phyloP scores from a whole-genome alignment of 2,888 invertebrate genomes.

The Pristionchus mayeri region DNA sequence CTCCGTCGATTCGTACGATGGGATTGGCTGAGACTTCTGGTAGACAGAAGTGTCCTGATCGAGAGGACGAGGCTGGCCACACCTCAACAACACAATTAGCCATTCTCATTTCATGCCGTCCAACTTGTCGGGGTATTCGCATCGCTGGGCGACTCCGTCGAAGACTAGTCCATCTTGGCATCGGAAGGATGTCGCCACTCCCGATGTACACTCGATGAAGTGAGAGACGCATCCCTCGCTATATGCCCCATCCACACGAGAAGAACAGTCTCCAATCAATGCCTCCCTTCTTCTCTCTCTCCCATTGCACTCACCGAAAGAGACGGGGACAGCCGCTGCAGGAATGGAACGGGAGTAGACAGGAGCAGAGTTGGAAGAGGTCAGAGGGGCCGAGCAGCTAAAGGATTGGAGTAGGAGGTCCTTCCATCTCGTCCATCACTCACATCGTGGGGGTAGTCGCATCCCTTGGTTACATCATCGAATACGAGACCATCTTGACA shows the following conservation, averaged over 20 bases:
- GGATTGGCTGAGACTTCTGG: neutral
- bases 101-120: neutral
- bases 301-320: neutral
- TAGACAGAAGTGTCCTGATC: neutral
- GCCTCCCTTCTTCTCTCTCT: neutral
- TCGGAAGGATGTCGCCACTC: neutral
- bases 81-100: no score
- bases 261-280: conserved; percentile 23
- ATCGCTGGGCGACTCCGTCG: conserved; percentile 17
- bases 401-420: neutral
- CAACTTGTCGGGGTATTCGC: conserved; percentile 39
- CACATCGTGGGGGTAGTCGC: conserved; percentile 49
- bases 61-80: conserved; percentile 44
- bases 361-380: neutral
- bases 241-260: conserved; percentile 46
- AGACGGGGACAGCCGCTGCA: neutral
- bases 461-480: conserved; percentile 19
- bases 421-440: neutral
- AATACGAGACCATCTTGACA: conserved; percentile 38
- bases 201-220: neutral
- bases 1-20: neutral
- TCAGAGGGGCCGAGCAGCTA: neutral
- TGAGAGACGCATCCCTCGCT: neutral
- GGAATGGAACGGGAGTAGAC: neutral
- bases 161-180: conserved; percentile 37